Evolutionary conservation across 2,888 invertebrate genomes (phyloP).

Genomic region (Rhagonycha fulva): DNA sequence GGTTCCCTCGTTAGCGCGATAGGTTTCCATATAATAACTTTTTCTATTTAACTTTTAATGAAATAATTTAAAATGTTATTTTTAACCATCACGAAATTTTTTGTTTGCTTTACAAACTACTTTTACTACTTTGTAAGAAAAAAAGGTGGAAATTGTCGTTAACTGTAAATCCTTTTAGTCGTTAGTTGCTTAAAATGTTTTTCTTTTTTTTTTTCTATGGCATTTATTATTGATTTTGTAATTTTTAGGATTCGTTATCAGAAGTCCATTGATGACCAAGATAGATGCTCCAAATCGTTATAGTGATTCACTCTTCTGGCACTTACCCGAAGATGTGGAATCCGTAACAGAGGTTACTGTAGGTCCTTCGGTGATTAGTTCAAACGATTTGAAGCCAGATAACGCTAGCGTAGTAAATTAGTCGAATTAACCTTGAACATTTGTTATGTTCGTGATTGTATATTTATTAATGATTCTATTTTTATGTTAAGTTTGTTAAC

Average conservation of each 20-base stretch:
- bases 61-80: not conserved
- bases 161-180: no score
- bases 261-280: slow-evolving; percentile 53
- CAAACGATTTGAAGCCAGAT: not conserved
- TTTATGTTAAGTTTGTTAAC: not conserved
- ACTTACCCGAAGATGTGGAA: slow-evolving; percentile 56
- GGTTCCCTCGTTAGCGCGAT: no score
- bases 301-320: slow-evolving; percentile 69
- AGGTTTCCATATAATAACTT: not conserved
- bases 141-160: not conserved
- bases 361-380: not conserved
- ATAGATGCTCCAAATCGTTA: slow-evolving; percentile 63
- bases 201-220: not conserved
- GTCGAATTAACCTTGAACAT: not conserved
- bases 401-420: slow-evolving; percentile 9
- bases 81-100: no score
- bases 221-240: not conserved
- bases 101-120: not conserved
- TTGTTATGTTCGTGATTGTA: not conserved
- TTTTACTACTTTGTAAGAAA: not conserved
- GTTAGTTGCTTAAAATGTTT: not conserved
- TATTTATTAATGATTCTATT: not conserved
- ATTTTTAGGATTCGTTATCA: slow-evolving; percentile 53
- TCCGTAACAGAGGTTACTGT: not conserved
- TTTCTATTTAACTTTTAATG: not conserved